Evolutionary conservation across 2,113 vertebrate genomes (phyloP), one percentile per base, ranked within the genome.

Genomic region (Ranitomeya variabilis): DNA sequence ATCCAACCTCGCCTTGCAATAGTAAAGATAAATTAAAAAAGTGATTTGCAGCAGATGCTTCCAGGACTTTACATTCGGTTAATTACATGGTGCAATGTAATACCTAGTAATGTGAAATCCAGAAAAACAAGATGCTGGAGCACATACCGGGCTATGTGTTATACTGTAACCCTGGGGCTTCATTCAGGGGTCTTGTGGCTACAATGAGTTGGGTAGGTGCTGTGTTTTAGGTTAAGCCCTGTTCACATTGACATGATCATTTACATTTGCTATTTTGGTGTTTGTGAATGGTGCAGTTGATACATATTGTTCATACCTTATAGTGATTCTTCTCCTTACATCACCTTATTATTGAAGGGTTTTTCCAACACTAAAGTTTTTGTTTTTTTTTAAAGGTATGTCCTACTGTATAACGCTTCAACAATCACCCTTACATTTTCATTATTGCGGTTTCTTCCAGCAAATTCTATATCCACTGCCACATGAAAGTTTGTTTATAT

Each of bases 161-260:
- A 80, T 91, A 91, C 91, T 90, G 90, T 86, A 93, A 94, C 94
- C 94, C 94, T 92, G 94, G 95, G 94, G 92, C 93, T 92, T 93
- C 94, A 95, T 95, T 94, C 94, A 94, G 92, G 91, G 90, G 92
- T 91, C 76, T 15, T 54, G 52, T 23, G 21, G 45, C 62, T 71
- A 90, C 90, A 90, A 88, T 83, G 87, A 86, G 0, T 0, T 91
- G 54, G 79, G 90, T 89, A 94, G 94, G 94, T 94, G 15, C 26
- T 16, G 7, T 14, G 26, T 16, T 45, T 74, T 74, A 31, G n/a
- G 23, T 26, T 26, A 69, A 23, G 12, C 23, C n/a, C 7, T 67
- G 64, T 67, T 67, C 64, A 23, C 9, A 69, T 3, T 26, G 14
- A 26, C 1, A 6, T 69, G 4, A 0, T 8, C 9, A 69, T 31